Evolutionary conservation across 2,113 vertebrate species (phyloP), one percentile per base, ranked within the genome.

Genomic region (Ctenomys sociabilis): DNA sequence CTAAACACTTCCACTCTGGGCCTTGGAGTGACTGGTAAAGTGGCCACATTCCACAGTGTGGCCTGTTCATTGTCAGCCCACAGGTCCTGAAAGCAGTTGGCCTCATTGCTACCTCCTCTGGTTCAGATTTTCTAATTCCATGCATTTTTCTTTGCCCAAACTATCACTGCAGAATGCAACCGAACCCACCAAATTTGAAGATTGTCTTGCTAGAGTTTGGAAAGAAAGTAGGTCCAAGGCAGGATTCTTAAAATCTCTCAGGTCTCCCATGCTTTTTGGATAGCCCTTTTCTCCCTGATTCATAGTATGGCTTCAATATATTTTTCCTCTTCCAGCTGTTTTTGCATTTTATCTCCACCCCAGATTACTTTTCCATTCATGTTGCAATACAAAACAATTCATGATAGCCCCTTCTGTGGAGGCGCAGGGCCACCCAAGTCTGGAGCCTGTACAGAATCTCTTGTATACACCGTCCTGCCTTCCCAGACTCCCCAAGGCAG

Each of bases 331-430:
- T 88, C 81, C 85, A 83, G 28, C 61, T 93, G n/a, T 84, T 95
- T 54, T 94, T 75, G 35, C 59, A 87, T 78, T 70, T 94, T 85
- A 82, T 32, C 64, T 24, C 0, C 66, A 64, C 30, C 83, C 72
- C 30, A 93, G 80, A 94, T 95, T 89, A 85, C 45, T 94, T 95
- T 97, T 95, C 91, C 84, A 92, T 75, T 91, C 30, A 64, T 59
- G 63, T 64, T 95, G 73, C 57, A 92, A 80, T 37, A 61, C 6
- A 83, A 94, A 77, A 84, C 37, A 59, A 35, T 94, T 68, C 80
- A 95, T 17, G n/a, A 72, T 68, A 75, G 63, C 13, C 45, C 63
- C 57, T 88, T 93, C 3, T 0, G 75, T 59, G 64, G 61, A 70
- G 61, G 73, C 21, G n/a, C 64, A 87, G 81, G 96, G 88, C 96